A percentile compares a stretch with the other conserved stretches of the same genome.
phyloP scores from a whole-genome alignment of 2,888 invertebrate genomes.

The Nowickia ferox region DNA sequence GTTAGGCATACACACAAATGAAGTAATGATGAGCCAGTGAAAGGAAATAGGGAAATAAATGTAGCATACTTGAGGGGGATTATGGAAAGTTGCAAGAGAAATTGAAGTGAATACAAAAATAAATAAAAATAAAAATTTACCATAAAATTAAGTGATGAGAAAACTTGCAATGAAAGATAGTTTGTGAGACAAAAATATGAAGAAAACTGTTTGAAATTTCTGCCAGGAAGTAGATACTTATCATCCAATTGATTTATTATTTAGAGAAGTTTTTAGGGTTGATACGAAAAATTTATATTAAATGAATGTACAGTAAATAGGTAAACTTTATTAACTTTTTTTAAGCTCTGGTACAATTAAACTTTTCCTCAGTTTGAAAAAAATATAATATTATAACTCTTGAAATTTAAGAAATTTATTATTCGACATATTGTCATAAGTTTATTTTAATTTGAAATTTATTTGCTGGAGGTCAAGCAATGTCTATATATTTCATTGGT shows the following conservation, averaged over 20 bases:
- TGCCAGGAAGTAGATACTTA: not conserved
- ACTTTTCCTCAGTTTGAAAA: too few species aligned
- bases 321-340: too few species aligned
- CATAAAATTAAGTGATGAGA: constrained; percentile 15
- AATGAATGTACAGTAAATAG: constrained; percentile 9
- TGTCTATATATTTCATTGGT: too few species aligned
- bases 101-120: not conserved
- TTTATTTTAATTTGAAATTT: too few species aligned
- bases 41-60: constrained; percentile 51
- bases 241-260: constrained; percentile 30
- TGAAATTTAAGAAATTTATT: too few species aligned
- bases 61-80: constrained; percentile 52
- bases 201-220: not conserved
- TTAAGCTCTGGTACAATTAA: too few species aligned
- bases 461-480: too few species aligned
- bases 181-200: constrained; percentile 31
- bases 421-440: too few species aligned
- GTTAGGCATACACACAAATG: constrained; percentile 48
- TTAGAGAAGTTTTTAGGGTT: not conserved
- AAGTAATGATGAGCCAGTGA: constrained; percentile 31
- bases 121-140: not conserved
- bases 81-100: constrained; percentile 15
- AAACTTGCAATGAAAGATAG: constrained; percentile 36
- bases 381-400: too few species aligned
- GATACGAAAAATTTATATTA: too few species aligned